Evolutionary conservation across 2,797 vertebrate genomes (phyloP).

Genomic region (Catamblyrhynchus diadema): DNA sequence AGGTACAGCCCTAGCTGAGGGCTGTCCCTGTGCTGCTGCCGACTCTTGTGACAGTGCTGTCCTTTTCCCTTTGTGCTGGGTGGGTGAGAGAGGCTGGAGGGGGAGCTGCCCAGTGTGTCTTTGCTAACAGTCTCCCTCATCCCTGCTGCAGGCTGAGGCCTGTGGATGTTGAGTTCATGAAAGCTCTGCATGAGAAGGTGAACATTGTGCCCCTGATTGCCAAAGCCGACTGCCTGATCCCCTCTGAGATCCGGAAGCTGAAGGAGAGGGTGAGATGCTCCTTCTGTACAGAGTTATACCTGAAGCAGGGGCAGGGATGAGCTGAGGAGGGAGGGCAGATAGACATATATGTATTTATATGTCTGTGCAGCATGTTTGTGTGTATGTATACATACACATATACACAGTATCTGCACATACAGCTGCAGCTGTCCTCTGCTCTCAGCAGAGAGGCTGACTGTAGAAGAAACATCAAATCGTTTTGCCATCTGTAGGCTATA

Average conservation of each 20-base stretch:
- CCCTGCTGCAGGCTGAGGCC: conserved; percentile 84
- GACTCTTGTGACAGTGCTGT: neutral
- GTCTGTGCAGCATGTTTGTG: neutral
- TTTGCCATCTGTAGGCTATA: neutral
- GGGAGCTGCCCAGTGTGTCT: neutral
- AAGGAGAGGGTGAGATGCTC: conserved; percentile 89
- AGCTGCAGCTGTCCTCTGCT: neutral
- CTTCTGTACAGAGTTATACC: neutral
- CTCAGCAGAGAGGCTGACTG: neutral
- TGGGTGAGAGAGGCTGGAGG: neutral
- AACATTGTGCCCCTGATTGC: conserved; percentile 96
- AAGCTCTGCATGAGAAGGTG: conserved; percentile 95
- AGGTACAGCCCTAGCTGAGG: neutral
- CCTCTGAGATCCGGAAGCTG: conserved; percentile 94
- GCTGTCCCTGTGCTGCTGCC: neutral
- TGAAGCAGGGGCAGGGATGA: neutral
- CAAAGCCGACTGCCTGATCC: conserved; percentile 95
- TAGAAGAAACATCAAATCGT: neutral
- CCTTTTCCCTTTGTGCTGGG: neutral
- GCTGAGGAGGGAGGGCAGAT: neutral
- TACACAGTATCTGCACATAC: neutral
- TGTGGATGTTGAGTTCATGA: conserved; percentile 97
- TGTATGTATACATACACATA: rapidly evolving
- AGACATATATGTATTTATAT: neutral
- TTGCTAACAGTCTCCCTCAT: neutral